Evolutionary conservation across 2,797 vertebrate species (phyloP), one percentile per base, ranked within the genome.

Genomic region (Darevskia nairensis): DNA sequence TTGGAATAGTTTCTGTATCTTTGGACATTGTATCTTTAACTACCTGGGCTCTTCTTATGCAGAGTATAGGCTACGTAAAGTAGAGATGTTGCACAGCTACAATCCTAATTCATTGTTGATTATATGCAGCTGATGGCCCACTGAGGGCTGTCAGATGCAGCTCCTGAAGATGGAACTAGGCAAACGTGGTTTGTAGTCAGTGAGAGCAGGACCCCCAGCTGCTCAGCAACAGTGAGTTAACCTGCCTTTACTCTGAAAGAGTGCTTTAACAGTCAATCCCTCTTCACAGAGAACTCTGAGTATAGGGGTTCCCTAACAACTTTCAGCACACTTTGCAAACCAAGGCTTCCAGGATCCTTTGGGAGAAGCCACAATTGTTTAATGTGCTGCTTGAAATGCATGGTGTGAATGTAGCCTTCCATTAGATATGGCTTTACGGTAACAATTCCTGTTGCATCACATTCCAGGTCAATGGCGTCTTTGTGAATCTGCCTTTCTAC

Each of bases 401-500:
- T 55, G 50, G 50, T 55, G 50, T 55, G 50, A 55, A 55, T 55
- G 50, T 55, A 55, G 50, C 50, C 3, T 55, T 4, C 50, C 50
- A 55, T 55, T 55, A 55, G 13, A 55, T 55, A 55, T 55, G 50
- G 3, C 50, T 55, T 55, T 55, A 5, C 35, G 3, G 3, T 71
- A 76, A 86, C 21, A 3, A 6, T 32, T 66, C 29, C 39, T 75
- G 1, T 82, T 46, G 21, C 21, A 32, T 81, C 27, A 71, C 82
- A 0, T 80, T 84, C 78, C 91, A 98, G 98, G 89, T 98, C 81
- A 94, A 98, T 35, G 96, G 94, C 1, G 27, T 97, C 90, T 94
- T 97, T 46, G 76, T 79, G 79, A 94, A 94, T 25, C 93, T 98
- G 90, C 98, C 98, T 1, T 89, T 97, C 89, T 92, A 93, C 61